Evolutionary conservation across 2,113 vertebrate genomes (phyloP), one percentile per base, ranked within the genome.

Genomic region (Aramus guarauna): DNA sequence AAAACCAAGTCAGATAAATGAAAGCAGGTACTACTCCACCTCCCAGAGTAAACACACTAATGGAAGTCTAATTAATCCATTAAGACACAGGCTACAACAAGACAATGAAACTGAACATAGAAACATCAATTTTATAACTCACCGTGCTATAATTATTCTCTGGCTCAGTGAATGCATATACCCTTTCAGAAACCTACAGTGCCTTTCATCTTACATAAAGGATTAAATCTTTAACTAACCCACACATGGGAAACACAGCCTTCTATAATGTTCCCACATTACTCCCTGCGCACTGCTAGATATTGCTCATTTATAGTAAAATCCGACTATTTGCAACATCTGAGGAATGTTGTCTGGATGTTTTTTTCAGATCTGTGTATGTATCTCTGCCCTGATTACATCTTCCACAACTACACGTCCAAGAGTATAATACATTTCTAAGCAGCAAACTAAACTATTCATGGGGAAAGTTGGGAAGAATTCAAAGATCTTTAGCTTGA

Each of bases 21-120:
- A 87, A 94, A 95, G 94, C 53, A 97, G 94, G 81, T 96, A 95
- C 43, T 94, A 92, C 72, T 59, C 58, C 88, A 88, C 81, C 92
- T 62, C 36, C 90, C 92, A 95, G 81, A 91, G 96, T 74, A 97
- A 90, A 90, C 90, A 97, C 53, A 95, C 95, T 97, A 96, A 97
- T 85, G 95, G 85, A 97, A n/a, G 83, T 58, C 94, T 97, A 98
- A 98, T 98, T 98, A 97, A 97, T 96, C 96, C 96, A 98, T 97
- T 98, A 97, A 98, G 86, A 94, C 90, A 96, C 86, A 80, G 85
- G 85, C 92, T 96, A 97, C 81, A 58, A 89, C 45, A 97, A 97
- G 97, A 98, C 94, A 97, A 97, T 95, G 96, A 95, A 97, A 98
- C 93, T 58, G 91, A 95, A 96, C 95, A 95, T 75, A 94, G 96